phyloP scores from a whole-genome alignment of 2,113 vertebrate species.

The Tyrannus savana region DNA sequence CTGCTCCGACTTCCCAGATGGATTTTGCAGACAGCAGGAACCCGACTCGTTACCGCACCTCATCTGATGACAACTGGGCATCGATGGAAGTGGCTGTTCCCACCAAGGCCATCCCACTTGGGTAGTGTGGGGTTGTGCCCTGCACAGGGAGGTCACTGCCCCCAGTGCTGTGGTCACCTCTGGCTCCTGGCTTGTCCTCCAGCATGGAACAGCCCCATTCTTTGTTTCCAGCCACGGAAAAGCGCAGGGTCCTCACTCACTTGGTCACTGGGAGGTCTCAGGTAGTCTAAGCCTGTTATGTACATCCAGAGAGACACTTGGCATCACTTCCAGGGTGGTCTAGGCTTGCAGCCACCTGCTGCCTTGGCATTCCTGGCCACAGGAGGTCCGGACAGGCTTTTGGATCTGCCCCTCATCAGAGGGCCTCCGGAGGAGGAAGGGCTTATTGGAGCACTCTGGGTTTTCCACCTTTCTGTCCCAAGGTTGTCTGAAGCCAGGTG shows the following conservation, averaged over 20 bases:
- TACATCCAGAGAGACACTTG: background rate
- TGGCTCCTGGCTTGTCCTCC: background rate
- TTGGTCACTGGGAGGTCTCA: background rate
- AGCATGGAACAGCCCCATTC: accelerated
- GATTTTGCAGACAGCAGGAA: background rate
- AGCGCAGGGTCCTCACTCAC: accelerated
- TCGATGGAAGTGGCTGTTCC: background rate
- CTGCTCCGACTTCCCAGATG: accelerated
- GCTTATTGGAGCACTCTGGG: background rate
- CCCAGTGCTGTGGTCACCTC: background rate
- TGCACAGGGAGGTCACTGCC: background rate
- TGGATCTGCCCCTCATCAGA: background rate
- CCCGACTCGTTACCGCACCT: accelerated
- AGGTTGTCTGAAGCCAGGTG: accelerated
- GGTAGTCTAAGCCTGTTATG: background rate
- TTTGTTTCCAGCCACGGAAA: accelerated
- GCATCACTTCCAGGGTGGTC: slow-evolving; percentile 74
- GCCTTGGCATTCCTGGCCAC: background rate
- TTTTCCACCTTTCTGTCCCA: background rate
- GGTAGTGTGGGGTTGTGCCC: accelerated
- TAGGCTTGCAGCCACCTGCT: background rate
- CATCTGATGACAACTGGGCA: background rate
- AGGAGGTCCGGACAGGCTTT: background rate
- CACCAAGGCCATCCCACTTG: accelerated
- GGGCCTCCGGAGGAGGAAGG: background rate